Evolutionary conservation across 2,888 invertebrate genomes (phyloP), one percentile per base, ranked within the genome.

Genomic region (Lasioglossum marginatum): DNA sequence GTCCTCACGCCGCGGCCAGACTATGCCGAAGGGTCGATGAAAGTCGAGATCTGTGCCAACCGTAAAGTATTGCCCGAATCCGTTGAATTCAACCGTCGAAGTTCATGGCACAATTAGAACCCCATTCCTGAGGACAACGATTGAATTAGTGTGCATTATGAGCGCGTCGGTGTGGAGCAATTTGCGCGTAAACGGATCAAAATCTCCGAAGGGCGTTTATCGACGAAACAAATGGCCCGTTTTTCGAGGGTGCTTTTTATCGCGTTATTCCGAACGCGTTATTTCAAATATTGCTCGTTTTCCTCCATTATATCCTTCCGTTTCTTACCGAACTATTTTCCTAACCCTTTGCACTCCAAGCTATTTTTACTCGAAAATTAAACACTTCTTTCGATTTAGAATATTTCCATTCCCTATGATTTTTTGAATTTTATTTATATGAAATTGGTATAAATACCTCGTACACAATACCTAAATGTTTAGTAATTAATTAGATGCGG

Each of bases 11-110:
- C 80, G 76, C 66, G 66, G 14, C 60, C 74, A 70, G 72, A 63
- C 73, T 60, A 68, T 70, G 52, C 57, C 60, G 71, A 43, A 74
- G 80, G 77, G 78, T 88, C 89, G 82, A 85, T 82, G 81, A 72
- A 85, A 79, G 73, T 77, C 86, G 75, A 83, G 83, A 88, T 90
- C 85, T 75, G 82, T 88, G 83, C 83, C 86, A 70, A 68, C 14
- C 72, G 60, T 83, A 78, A 77, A 85, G 60, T 78, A 70, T 71
- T 48, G n/a, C 60, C 63, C 70, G 57, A 84, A 76, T 68, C 71
- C 40, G 40, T 45, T 73, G 40, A 31, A 52, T 76, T 43, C 70
- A 40, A 27, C 31, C 72, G 79, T 23, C 78, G 48, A 71, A 78
- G 52, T 77, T 82, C 63, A 74, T 34, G 43, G 40, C 72, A 68